Percentiles rank a stretch among this genome's conserved stretches.
Evolutionary conservation across 1,140 invertebrate species (phyloP).

Genomic region (Armadillidium nasatum): DNA sequence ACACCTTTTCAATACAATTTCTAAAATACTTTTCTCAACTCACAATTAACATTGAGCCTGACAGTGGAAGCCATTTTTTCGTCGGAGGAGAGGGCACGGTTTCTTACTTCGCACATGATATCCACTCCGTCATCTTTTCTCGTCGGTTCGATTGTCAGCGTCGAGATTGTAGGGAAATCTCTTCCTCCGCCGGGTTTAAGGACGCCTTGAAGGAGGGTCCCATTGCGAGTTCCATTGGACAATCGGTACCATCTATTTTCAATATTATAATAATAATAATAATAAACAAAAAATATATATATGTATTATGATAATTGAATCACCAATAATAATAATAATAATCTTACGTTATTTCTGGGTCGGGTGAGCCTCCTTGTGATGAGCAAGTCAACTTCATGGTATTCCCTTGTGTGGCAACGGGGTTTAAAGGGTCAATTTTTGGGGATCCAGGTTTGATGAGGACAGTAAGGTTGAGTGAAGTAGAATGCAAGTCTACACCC

Average conservation of each 20-base stretch:
- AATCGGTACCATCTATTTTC: conserved; percentile 49
- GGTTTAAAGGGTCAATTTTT: conserved; percentile 63
- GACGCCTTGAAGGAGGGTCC: conserved; percentile 62
- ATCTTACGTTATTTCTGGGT: conserved; percentile 62
- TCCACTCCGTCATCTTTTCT: conserved; percentile 76
- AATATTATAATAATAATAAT: no score
- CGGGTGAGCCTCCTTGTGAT: conserved; percentile 78
- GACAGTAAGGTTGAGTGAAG: conserved; percentile 76
- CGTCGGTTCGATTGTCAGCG: conserved; percentile 65
- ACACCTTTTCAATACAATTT: no score
- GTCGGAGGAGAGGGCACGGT: conserved; percentile 74
- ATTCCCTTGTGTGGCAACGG: conserved; percentile 72
- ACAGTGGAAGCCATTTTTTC: conserved; percentile 71
- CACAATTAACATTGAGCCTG: conserved; percentile 80
- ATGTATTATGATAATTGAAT: no score
- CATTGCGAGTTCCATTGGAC: conserved; percentile 48
- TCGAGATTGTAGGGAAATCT: conserved; percentile 65
- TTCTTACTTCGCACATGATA: conserved; percentile 79
- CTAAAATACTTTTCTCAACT: conserved; percentile 52
- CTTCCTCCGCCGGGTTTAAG: conserved; percentile 62
- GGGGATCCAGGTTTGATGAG: conserved; percentile 75
- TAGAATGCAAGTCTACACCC: conserved; percentile 73
- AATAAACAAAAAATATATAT: no score
- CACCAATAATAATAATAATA: background rate
- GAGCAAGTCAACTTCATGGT: conserved; percentile 65